Evolutionary conservation across 2,888 invertebrate genomes (phyloP).

Genomic region (Hipparchia sbordonii): DNA sequence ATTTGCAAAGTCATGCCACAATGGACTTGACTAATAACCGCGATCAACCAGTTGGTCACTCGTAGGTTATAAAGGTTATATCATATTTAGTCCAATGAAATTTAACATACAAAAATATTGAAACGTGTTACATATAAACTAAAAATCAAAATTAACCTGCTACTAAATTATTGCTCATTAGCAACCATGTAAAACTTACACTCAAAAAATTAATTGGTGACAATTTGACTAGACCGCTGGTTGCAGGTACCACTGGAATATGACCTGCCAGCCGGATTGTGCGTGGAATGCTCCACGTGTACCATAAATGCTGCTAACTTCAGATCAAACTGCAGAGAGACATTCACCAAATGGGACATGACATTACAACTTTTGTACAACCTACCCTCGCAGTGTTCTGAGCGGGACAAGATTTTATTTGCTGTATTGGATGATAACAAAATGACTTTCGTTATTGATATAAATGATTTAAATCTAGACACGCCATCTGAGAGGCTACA

Average conservation of each 20-base stretch:
- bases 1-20: no score
- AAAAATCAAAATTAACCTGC: no score
- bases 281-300: slow-evolving; percentile 58
- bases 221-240: slow-evolving; percentile 67
- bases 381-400: slow-evolving; percentile 44
- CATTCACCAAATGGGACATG: slow-evolving; percentile 56
- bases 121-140: no score
- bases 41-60: no score
- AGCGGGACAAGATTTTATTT: slow-evolving; percentile 44
- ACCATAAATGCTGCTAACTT: slow-evolving; percentile 63
- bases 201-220: slow-evolving; percentile 44
- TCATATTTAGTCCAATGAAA: no score
- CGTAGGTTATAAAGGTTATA: no score
- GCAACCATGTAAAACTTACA: no score
- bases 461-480: slow-evolving; percentile 25
- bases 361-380: slow-evolving; percentile 53
- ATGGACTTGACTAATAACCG: no score
- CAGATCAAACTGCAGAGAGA: slow-evolving; percentile 55
- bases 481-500: slow-evolving; percentile 31
- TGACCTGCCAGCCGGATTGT: slow-evolving; percentile 65
- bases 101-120: no score
- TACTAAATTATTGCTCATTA: not conserved
- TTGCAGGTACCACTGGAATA: slow-evolving; percentile 69
- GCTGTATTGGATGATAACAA: slow-evolving; percentile 51
- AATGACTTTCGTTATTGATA: slow-evolving; percentile 50